A percentile compares a stretch with the other conserved stretches of the same genome.
phyloP scores from a whole-genome alignment of 2,888 invertebrate species.

The Epsilonema sp. region DNA sequence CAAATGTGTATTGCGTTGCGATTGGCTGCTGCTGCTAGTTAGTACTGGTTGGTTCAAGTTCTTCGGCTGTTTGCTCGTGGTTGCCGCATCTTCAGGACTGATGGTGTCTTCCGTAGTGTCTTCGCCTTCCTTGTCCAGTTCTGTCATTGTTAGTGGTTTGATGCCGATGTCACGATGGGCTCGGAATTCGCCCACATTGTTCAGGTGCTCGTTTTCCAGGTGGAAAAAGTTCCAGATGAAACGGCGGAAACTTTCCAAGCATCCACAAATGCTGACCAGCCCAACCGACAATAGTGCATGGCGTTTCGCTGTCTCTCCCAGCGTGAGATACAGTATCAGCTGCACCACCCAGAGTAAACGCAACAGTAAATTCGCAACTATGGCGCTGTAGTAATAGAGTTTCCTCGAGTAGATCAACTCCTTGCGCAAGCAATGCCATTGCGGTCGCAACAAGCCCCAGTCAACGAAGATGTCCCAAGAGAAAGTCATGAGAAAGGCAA shows the following conservation, averaged over 20 bases:
- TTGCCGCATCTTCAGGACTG: too few species aligned
- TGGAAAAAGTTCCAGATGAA: slow-evolving; percentile 98
- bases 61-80: too few species aligned
- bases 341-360: neutral
- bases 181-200: slow-evolving; percentile 85
- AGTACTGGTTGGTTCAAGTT: too few species aligned
- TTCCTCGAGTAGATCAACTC: neutral
- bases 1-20: too few species aligned
- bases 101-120: too few species aligned
- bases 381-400: neutral
- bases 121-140: neutral
- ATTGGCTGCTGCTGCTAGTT: too few species aligned
- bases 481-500: neutral
- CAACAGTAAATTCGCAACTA: neutral
- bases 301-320: too few species aligned
- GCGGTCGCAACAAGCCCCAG: neutral
- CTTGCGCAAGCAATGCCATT: neutral
- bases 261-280: neutral
- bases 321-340: too few species aligned
- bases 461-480: too few species aligned
- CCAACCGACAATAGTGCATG: too few species aligned
- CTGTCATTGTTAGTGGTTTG: neutral
- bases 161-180: slow-evolving; percentile 88
- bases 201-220: slow-evolving; percentile 85
- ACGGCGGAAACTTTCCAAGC: slow-evolving; percentile 31